Conservation (phyloP, 2,888 invertebrate species). For the Girardia tigrina region DNA sequence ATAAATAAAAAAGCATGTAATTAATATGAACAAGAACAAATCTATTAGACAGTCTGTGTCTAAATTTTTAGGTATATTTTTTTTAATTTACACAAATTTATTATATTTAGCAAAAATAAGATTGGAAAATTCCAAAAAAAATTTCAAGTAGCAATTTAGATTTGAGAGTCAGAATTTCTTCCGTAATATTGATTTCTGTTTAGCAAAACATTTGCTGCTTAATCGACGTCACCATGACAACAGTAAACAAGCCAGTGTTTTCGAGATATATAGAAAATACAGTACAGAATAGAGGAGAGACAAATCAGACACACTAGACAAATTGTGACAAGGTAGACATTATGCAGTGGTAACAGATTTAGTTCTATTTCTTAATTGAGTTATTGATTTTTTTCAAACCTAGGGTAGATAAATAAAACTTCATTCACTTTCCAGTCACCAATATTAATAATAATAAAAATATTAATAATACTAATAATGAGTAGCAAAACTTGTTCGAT, state of each 20-base stretch:
- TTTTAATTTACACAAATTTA: too few relatives aligned
- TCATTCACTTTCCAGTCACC: background rate
- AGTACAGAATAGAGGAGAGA: background rate
- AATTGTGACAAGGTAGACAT: background rate
- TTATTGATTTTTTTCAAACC: background rate
- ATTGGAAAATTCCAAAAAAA: background rate
- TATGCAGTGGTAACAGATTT: background rate
- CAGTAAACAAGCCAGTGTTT: background rate
- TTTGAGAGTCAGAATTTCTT: background rate
- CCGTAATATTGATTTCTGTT: background rate
- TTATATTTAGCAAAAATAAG: too few relatives aligned
- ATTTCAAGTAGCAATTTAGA: background rate
- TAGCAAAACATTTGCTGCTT: background rate
- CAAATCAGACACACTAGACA: background rate
- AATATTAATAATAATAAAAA: background rate
- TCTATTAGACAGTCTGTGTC: too few relatives aligned
- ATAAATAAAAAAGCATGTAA: too few relatives aligned
- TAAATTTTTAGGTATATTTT: too few relatives aligned
- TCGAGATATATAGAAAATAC: background rate
- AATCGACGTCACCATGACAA: background rate
- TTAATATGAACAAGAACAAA: too few relatives aligned
- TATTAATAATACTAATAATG: background rate
- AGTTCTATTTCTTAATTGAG: background rate
- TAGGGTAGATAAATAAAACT: background rate
- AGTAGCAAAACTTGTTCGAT: background rate